Conservation (phyloP, 1,140 invertebrate species). For the Potamilus streckersoni region DNA sequence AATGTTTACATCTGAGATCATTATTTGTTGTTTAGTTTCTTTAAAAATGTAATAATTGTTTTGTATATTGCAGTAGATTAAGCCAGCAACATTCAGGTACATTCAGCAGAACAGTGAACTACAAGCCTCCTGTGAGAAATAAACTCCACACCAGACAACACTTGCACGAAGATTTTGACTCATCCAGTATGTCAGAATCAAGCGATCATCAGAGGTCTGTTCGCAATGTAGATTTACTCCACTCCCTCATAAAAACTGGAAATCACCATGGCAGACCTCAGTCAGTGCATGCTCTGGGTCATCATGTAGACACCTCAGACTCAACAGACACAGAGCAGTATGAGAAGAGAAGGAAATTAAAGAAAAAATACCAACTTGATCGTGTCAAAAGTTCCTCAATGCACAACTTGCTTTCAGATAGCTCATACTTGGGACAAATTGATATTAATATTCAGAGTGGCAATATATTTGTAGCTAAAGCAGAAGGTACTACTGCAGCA, state of each 20-base stretch:
- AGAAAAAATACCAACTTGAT: conserved; percentile 43
- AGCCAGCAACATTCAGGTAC: too few species aligned
- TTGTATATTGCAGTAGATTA: too few species aligned
- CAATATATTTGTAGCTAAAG: too few species aligned
- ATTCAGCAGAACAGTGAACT: too few species aligned
- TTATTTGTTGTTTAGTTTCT: too few species aligned
- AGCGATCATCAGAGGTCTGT: conserved; percentile 13
- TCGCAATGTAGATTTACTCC: background rate
- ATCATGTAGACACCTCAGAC: conserved; percentile 52
- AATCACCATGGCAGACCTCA: conserved; percentile 9
- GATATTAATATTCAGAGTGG: too few species aligned
- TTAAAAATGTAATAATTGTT: too few species aligned
- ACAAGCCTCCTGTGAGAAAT: too few species aligned
- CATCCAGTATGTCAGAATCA: conserved; percentile 32
- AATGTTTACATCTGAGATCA: too few species aligned
- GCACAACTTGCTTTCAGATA: conserved; percentile 28
- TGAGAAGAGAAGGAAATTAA: conserved; percentile 40
- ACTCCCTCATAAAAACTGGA: conserved; percentile 7
- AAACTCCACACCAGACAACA: background rate
- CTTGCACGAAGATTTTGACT: conserved; percentile 22
- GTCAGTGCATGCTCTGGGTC: conserved; percentile 15
- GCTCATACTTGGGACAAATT: too few species aligned
- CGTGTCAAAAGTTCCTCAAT: conserved; percentile 49
- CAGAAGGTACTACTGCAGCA: too few species aligned
- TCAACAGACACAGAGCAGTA: conserved; percentile 56